Evolutionary conservation across 2,888 invertebrate species (phyloP).

Genomic region (Drosophila gaucha): DNA sequence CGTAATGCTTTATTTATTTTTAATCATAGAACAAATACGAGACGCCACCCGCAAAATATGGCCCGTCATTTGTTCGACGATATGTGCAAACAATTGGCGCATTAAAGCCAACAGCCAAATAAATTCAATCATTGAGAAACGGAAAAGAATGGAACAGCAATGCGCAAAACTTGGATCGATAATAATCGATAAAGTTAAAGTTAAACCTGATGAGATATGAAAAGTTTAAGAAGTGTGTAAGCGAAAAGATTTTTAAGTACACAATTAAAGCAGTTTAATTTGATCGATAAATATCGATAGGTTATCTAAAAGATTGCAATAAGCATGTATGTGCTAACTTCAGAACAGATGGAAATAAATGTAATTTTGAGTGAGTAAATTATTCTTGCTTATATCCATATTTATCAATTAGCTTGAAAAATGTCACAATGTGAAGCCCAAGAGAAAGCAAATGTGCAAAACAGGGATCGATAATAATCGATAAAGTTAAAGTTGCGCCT

Average conservation of each 20-base stretch:
- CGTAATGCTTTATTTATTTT: slow-evolving; percentile 77
- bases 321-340: background rate
- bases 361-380: background rate
- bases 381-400: background rate
- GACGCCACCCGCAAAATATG: slow-evolving; percentile 59
- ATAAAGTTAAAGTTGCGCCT: background rate
- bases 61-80: slow-evolving; percentile 71
- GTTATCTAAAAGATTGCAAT: background rate
- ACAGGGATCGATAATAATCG: slow-evolving; percentile 19
- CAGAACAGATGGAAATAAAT: background rate
- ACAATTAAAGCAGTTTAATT: background rate
- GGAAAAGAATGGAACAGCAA: background rate
- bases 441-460: too few species aligned
- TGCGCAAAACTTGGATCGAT: background rate
- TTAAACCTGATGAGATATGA: background rate
- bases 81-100: slow-evolving; percentile 77
- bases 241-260: background rate
- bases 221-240: background rate
- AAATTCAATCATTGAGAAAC: slow-evolving; percentile 26
- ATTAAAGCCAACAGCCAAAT: slow-evolving; percentile 63
- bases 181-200: slow-evolving; percentile 20
- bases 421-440: too few species aligned
- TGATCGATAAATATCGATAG: background rate
- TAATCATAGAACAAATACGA: slow-evolving; percentile 79
- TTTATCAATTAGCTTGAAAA: background rate